Base-by-base conservation (phyloP, 1,140 invertebrate species). In the Drosophila trapezifrons region DNA sequence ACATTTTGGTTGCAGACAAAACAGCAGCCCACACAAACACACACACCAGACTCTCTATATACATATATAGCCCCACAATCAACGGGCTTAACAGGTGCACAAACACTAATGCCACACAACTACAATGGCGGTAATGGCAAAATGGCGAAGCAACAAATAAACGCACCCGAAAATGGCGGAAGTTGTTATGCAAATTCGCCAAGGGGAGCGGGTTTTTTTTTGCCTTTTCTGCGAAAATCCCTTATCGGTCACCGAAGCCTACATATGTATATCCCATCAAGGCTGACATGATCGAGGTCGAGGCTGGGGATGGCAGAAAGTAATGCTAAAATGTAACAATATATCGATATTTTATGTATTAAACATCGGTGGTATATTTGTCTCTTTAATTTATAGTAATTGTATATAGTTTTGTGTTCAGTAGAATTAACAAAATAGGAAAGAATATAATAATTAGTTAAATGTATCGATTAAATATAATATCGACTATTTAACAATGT, bases 101-200 rank as follows among this genome's bases (percentile, higher is more conserved):
- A 49, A 57, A 56, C 43, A 70, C 46, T 42, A 54, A 71, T 27
- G 27, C 37, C 51, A 56, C 52, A 69, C 27, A 20, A 47, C 56
- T 17, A 52, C 46, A 64, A 38, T 38, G 27, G 29, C n/a, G 35
- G 49, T 64, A 74, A 63, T 73, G 58, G 20, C 37, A 51, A 42
- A 67, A 66, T 77, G 66, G 55, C 27, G 64, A 45, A 40, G 29
- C 57, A 49, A 51, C 71, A 77, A 77, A 77, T 62, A 66, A 66
- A 62, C 75, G 66, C 38, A 47, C 32, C 27, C 63, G 55, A 63
- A 76, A 72, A 76, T 69, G 72, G 52, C 71, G 76, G 67, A 86
- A 85, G 81, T 85, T 85, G 77, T 66, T 85, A 85, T 85, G 81
- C 57, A 85, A 85, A 85, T 84, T 77, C 56, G 64, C 60, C 49